Evolutionary conservation across 2,113 vertebrate species (phyloP).

Genomic region (Pica pica): DNA sequence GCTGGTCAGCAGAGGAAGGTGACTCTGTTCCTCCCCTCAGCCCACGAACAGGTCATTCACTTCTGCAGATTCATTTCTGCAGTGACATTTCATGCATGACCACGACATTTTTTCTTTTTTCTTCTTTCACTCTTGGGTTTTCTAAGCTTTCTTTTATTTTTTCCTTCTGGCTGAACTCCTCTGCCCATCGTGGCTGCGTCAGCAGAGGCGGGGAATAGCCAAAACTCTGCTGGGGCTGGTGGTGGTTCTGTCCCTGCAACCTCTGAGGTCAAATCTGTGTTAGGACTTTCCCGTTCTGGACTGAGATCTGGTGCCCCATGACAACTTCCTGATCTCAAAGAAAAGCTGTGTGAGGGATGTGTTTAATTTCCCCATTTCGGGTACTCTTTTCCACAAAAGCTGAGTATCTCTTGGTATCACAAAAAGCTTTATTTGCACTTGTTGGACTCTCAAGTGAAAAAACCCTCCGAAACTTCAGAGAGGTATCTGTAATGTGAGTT

Average conservation of each 20-base stretch:
- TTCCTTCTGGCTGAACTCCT: neutral
- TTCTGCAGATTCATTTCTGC: neutral
- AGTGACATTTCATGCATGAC: neutral
- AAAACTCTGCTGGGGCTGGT: neutral
- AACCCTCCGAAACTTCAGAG: neutral
- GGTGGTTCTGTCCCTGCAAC: neutral
- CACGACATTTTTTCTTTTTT: neutral
- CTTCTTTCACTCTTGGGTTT: neutral
- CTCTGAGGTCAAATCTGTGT: neutral
- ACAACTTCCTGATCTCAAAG: neutral
- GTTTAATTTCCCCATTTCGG: neutral
- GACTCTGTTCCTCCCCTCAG: neutral
- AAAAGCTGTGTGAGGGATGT: neutral
- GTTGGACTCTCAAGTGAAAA: neutral
- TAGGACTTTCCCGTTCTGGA: neutral
- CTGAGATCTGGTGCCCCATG: neutral
- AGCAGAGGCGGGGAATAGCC: neutral
- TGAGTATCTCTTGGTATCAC: neutral
- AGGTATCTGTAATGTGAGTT: neutral
- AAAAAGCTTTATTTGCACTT: neutral
- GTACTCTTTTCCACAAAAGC: neutral
- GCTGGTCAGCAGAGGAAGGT: neutral
- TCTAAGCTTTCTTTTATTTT: neutral
- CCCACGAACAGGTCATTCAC: neutral
- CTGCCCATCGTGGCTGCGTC: neutral